Evolutionary conservation across 2,113 vertebrate species (phyloP), one percentile per base, ranked within the genome.

Genomic region (Silurus meridionalis): DNA sequence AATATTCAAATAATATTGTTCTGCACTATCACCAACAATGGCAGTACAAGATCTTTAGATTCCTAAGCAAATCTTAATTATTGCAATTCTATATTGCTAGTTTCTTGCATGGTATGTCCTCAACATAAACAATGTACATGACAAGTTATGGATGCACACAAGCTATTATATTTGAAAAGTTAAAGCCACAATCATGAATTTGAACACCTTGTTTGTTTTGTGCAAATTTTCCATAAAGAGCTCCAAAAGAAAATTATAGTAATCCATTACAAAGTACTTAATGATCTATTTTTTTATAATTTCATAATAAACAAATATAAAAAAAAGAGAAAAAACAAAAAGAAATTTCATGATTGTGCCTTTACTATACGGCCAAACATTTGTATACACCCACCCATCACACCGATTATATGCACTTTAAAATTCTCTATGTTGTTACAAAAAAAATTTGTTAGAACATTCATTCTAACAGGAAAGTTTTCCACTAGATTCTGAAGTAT

Each of bases 131-230:
- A 58, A 58, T 79, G 53, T 57, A 57, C 52, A 15, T 53, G 50
- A 55, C 50, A 77, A 67, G 66, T 52, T 75, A 77, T 53, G 10
- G 74, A 77, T 77, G 50, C 50, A 19, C 8, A 46, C 23, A 50
- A 77, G 5, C 2, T 48, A 19, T 48, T 6, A 48, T 6, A 8
- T 53, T 53, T 25, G 10, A 53, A 57, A 75, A 5, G 23, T 74
- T 37, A 75, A 72, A 77, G 71, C n/a, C 83, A 63, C 83, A 84
- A 84, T 77, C 83, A 63, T 15, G 8, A 25, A 64, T 53, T 84
- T 63, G 21, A 75, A 75, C n/a, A 63, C 6, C 6, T 15, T 8
- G 9, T 28, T 57, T 78, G n/a, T 8, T 6, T 6, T 28, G 50
- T 78, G 75, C n/a, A 55, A 28, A 57, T 25, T 55, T 14, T 74